A percentile compares a stretch with the other conserved stretches of the same genome.
These are phyloP conservation scores for Turnix velox DNA, from an alignment of 2,113 vertebrate species.

Conservation along the genomic window DNA sequence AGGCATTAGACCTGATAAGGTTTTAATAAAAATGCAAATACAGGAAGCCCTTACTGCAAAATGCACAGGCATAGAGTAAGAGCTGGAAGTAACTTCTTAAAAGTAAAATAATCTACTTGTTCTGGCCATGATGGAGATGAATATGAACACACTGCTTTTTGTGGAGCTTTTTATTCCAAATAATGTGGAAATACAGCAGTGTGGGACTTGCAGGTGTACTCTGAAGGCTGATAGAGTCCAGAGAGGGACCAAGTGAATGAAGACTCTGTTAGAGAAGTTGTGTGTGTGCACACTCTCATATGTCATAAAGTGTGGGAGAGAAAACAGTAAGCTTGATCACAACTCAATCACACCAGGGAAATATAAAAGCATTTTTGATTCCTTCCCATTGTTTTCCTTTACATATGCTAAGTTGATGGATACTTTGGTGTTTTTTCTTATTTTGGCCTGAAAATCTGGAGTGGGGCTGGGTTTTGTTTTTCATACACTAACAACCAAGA, in stretches of 20 bases:
- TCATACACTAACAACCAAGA: background rate
- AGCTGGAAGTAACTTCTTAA: background rate
- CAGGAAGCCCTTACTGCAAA: background rate
- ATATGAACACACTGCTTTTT: background rate
- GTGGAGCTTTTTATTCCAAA: background rate
- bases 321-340: background rate
- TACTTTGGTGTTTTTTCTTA: background rate
- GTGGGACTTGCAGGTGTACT: background rate
- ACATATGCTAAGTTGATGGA: background rate
- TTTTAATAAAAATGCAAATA: slow-evolving; percentile 73
- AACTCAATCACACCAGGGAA: background rate
- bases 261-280: rapidly evolving
- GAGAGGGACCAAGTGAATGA: background rate
- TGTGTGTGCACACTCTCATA: background rate
- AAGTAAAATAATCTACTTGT: background rate
- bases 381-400: background rate
- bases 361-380: background rate
- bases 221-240: background rate
- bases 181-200: background rate
- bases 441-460: background rate
- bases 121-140: background rate
- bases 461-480: background rate
- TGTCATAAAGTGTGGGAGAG: background rate
- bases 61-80: background rate
- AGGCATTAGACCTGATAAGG: slow-evolving; percentile 55